Evolutionary conservation across 1,140 invertebrate genomes (phyloP), one percentile per base, ranked within the genome.

Genomic region (Acyrthosiphon pisum): DNA sequence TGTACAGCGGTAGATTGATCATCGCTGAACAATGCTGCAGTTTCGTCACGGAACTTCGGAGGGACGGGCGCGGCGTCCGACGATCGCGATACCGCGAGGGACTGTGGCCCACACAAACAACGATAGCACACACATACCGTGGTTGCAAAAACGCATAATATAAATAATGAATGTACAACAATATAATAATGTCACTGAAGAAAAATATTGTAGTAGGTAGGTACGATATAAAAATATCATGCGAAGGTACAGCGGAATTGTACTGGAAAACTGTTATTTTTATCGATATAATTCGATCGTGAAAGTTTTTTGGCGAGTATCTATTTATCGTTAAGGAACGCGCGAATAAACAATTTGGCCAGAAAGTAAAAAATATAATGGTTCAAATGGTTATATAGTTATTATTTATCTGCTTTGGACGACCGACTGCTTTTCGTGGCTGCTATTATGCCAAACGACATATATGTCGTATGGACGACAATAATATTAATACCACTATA

Each of bases 301-400:
- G 26, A 56, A 56, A 7, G 56, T 26, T 56, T 26, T 23, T 56
- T 8, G 7, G 1, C 23, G 53, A 41, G 41, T 56, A 56, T 56
- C 20, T 22, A 53, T 26, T 41, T 41, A 3, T 41, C 41, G 41
- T 41, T 41, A 41, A 4, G 41, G 4, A 41, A 41, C 41, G 41
- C 41, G 41, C 6, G 23, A n/a, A 18, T n/a, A 76, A n/a, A 76
- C n/a, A 6, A n/a, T 76, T 76, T 35, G 14, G 60, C 60, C 60
- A 20, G n/a, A 14, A n/a, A 11, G 0, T 60, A 60, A 30, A 4
- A 2, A n/a, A n/a, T 18, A 68, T 23, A 68, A n/a, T 18, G 0
- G 14, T 23, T n/a, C 0, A 14, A 23, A 30, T 11, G 2, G 6
- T 3, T 3, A 14, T n/a, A n/a, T n/a, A n/a, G n/a, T n/a, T n/a